Base-by-base conservation (phyloP, 2,113 vertebrate genomes). In the Platichthys flesus region DNA sequence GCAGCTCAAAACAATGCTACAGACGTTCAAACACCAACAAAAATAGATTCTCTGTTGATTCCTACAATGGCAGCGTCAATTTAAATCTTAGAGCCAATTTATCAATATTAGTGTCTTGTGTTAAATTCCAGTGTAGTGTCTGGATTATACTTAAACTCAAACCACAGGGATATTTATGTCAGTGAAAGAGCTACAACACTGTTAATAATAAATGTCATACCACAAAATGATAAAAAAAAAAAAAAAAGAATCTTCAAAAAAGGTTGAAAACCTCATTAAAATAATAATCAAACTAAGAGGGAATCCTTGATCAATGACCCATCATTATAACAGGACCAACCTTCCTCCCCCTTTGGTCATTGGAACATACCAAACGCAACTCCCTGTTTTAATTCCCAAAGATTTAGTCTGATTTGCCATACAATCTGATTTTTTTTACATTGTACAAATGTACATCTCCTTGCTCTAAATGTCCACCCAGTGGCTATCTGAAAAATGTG, bases 21-120 rank as follows among this genome's bases (percentile, higher is more conserved):
- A 31, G 2, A 52, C 61, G n/a, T 62, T 52, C 12, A n/a, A 18
- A 49, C 7, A 55, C 12, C 13, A 45, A 60, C 64, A 7, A 66
- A 23, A 56, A 4, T 9, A 54, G 7, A n/a, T 24, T 65, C 15
- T 45, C 9, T 28, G 7, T 51, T 8, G 0, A 35, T 77, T 75
- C 10, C 23, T 15, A 37, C 47, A 23, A 40, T 12, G 2, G 13
- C 23, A 62, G 16, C 23, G 62, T n/a, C 12, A 28, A 18, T 18
- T 49, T 40, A 31, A 52, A 65, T 71, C 31, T 24, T 55, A 7
- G 49, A 35, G 66, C 5, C 71, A 80, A 62, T 81, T 78, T 66
- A 74, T 90, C 85, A 79, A 58, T 0, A 60, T 74, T 49, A 81
- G 51, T 67, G 62, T 70, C 68, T 84, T 78, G 84, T 88, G 91